phyloP scores from a whole-genome alignment of 2,797 vertebrate genomes.

The Microcaecilia unicolor region DNA sequence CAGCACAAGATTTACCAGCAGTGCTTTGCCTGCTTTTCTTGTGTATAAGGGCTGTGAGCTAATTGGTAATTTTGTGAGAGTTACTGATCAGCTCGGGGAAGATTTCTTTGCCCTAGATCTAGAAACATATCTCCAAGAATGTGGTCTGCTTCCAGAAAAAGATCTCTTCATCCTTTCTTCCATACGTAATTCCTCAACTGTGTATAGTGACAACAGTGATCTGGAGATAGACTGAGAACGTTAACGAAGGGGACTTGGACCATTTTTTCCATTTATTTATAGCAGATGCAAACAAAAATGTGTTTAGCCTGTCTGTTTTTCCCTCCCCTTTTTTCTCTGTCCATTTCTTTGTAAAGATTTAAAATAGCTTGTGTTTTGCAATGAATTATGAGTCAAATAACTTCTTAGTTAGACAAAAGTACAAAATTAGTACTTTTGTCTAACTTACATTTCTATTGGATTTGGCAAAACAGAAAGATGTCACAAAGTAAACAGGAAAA shows the following conservation, averaged over 20 bases:
- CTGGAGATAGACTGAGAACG: slow-evolving; percentile 80
- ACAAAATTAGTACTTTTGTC: no score
- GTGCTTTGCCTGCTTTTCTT: slow-evolving; percentile 86
- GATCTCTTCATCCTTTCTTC: slow-evolving; percentile 53
- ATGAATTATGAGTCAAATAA: no score
- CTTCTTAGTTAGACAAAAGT: no score
- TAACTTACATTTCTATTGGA: no score
- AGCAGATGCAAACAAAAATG: no score
- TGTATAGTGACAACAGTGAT: slow-evolving; percentile 83
- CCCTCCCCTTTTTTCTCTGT: no score
- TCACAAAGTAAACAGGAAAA: no score
- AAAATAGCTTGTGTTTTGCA: no score
- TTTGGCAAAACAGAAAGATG: no score
- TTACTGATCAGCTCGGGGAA: slow-evolving; percentile 93
- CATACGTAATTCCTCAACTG: slow-evolving; percentile 63
- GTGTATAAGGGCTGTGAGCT: slow-evolving; percentile 89
- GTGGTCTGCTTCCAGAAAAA: slow-evolving; percentile 88
- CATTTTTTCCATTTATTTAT: no score
- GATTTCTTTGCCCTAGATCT: slow-evolving; percentile 95
- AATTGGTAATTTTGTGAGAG: slow-evolving; percentile 91
- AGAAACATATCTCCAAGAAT: slow-evolving; percentile 89
- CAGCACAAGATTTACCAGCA: slow-evolving; percentile 78
- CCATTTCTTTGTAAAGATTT: no score
- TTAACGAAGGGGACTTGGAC: not conserved
- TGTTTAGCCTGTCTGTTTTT: no score